phyloP scores from a whole-genome alignment of 1,140 invertebrate species.

The Wiebesia pumilae region DNA sequence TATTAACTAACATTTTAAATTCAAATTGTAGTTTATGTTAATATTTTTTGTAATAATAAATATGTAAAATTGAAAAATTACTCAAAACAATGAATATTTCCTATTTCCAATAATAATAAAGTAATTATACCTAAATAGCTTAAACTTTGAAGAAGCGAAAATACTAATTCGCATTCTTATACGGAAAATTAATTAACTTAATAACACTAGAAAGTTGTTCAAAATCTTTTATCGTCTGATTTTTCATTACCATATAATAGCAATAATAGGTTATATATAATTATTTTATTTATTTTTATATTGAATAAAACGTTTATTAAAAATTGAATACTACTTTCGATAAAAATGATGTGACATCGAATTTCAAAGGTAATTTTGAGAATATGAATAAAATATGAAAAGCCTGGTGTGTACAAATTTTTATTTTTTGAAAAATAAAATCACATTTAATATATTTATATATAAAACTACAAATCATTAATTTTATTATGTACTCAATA shows the following conservation, averaged over 20 bases:
- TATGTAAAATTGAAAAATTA: background rate
- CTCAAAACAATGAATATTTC: constrained; percentile 20
- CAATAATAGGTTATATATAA: background rate
- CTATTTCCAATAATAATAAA: constrained; percentile 28
- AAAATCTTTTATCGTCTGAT: no score
- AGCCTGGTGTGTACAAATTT: constrained; percentile 42
- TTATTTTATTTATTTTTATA: no score
- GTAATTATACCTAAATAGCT: no score
- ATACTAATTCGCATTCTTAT: no score
- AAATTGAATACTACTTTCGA: background rate
- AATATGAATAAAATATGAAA: constrained; percentile 20
- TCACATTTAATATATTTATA: constrained; percentile 33
- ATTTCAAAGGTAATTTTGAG: background rate
- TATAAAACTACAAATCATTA: background rate
- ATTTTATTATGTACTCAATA: background rate
- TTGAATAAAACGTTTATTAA: background rate
- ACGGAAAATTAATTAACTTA: no score
- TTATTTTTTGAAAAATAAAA: constrained; percentile 46
- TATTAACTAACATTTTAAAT: no score
- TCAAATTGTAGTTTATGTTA: background rate
- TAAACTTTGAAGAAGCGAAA: no score
- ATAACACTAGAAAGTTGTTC: no score
- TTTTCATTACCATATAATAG: no score
- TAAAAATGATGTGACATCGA: background rate
- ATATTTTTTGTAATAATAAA: background rate